These are phyloP conservation scores for Cephus rjabovi DNA, from an alignment of 2,888 invertebrate species.

Conservation along the genomic window DNA sequence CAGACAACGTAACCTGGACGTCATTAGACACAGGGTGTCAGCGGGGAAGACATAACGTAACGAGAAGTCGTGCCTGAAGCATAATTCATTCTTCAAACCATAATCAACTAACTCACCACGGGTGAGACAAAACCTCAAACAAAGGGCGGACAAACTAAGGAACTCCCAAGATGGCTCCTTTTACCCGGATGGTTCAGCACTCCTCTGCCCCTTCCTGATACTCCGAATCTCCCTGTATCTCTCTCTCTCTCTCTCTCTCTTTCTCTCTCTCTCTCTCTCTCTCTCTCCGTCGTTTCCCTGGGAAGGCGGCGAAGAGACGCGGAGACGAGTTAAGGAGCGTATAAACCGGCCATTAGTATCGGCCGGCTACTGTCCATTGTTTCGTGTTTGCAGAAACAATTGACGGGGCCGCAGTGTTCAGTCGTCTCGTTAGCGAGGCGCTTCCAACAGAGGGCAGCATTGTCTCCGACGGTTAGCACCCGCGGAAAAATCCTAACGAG, in stretches of 20 bases:
- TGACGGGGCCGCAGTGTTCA: slow-evolving; percentile 51
- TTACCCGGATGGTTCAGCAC: slow-evolving; percentile 8
- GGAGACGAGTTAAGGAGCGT: slow-evolving; percentile 50
- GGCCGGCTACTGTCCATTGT: slow-evolving; percentile 65
- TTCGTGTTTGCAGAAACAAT: slow-evolving; percentile 60
- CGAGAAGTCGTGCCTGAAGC: background rate
- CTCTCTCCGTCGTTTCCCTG: background rate
- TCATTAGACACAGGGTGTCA: background rate
- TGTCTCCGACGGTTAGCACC: slow-evolving; percentile 60
- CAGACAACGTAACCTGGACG: background rate
- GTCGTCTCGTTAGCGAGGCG: slow-evolving; percentile 44
- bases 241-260: background rate
- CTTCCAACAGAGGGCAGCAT: slow-evolving; percentile 52
- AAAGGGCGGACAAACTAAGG: slow-evolving; percentile 1
- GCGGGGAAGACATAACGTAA: background rate
- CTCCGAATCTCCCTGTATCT: slow-evolving; percentile 12
- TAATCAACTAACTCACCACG: slow-evolving; percentile 2
- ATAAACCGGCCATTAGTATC: slow-evolving; percentile 65
- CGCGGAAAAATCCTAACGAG: slow-evolving; percentile 66
- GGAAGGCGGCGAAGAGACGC: slow-evolving; percentile 6
- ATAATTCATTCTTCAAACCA: slow-evolving; percentile 4
- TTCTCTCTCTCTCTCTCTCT: background rate
- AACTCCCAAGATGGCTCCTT: slow-evolving; percentile 6
- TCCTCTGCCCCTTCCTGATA: slow-evolving; percentile 14
- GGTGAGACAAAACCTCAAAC: slow-evolving; percentile 7